Percentiles rank a stretch among this genome's conserved stretches.
Evolutionary conservation across 2,797 vertebrate species (phyloP).

Genomic region (Eleutherodactylus coqui): DNA sequence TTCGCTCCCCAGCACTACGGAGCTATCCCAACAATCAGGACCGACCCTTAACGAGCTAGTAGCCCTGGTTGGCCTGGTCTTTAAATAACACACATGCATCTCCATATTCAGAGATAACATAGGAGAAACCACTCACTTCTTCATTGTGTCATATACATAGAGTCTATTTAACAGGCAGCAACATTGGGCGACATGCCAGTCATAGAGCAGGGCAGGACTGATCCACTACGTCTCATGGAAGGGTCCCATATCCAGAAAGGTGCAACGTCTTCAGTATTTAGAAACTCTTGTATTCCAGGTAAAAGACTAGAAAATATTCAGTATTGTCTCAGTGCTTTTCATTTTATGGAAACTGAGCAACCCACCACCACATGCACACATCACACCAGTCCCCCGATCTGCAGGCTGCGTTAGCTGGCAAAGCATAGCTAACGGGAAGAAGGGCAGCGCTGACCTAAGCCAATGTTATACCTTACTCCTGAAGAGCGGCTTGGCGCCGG

Average conservation of each 20-base stretch:
- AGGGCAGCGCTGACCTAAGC: conserved; percentile 55
- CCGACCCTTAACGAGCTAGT: not conserved
- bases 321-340: not conserved
- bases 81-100: not conserved
- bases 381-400: conserved; percentile 19
- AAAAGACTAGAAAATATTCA: not conserved
- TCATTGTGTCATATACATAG: not conserved
- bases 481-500: conserved; percentile 95
- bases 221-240: not conserved
- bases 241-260: no score
- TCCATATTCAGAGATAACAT: conserved; percentile 8
- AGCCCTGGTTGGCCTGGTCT: not conserved
- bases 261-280: not conserved
- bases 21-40: not conserved
- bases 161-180: not conserved
- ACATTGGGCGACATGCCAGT: not conserved
- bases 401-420: conserved; percentile 44
- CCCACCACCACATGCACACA: conserved; percentile 56
- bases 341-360: conserved; percentile 28
- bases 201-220: not conserved
- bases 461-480: conserved; percentile 92
- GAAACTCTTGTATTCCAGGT: not conserved
- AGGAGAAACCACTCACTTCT: not conserved
- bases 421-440: conserved; percentile 63
- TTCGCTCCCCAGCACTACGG: not conserved